Evolutionary conservation across 2,888 invertebrate species (phyloP), one percentile per base, ranked within the genome.

Genomic region (Holacanthella duospinosa): DNA sequence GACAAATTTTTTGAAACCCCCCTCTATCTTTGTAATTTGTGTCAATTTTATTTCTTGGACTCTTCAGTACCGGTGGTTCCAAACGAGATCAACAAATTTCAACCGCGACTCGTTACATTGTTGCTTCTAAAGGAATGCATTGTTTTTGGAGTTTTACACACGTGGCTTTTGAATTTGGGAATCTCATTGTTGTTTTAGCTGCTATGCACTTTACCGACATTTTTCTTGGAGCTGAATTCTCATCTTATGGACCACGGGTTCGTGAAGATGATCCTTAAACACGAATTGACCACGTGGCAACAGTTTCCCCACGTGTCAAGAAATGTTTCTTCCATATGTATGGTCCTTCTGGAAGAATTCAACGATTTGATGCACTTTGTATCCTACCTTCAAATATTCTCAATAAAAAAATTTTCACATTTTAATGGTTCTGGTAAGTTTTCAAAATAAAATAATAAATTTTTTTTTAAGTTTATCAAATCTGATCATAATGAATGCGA

Each of bases 291-390:
- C 71, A 69, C 1, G 68, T 71, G 69, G 60, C 69, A 1, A 60
- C 54, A 12, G 65, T 70, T 1, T 71, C 69, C 44, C 71, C 71
- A 28, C 59, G 68, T 24, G 44, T 71, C 2, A 69, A 68, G n/a
- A 69, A 69, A 57, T 69, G 69, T 56, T 60, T 66, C 26, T 62
- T 71, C 28, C 60, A 60, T 26, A 61, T 21, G 48, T 62, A 26
- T 36, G 66, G 66, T 1, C 66, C 66, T 3, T 58, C 57, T 44
- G 66, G 66, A 27, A 61, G 29, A n/a, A 57, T 66, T n/a, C 57
- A 63, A 27, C 58, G 66, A 1, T 66, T 66, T 43, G 66, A 66
- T 43, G 63, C 66, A 6, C 60, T 63, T 26, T 66, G 66, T 28
- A 48, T 66, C 26, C 48, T 66, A 12, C 60, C 63, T 0, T 43